Evolutionary conservation across 2,888 invertebrate species (phyloP).

Genomic region (Tortricodes alternella): DNA sequence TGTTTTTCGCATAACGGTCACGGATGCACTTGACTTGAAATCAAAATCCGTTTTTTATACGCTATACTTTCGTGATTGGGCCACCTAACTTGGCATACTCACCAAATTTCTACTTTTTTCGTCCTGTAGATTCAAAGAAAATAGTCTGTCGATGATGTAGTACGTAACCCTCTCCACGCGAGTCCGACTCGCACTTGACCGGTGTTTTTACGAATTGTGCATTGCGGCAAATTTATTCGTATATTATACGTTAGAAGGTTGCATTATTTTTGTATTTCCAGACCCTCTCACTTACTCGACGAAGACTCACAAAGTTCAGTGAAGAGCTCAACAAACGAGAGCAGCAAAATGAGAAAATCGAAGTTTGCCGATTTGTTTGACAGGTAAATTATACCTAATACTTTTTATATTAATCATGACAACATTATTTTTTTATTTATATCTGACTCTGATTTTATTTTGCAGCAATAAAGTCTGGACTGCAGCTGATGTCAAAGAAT

Average conservation of each 20-base stretch:
- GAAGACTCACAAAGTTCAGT: constrained; percentile 94
- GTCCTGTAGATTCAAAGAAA: too few species aligned
- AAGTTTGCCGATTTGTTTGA: constrained; percentile 77
- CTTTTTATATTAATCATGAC: too few species aligned
- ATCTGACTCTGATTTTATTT: constrained; percentile 34
- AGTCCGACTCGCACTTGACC: too few species aligned
- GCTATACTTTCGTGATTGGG: too few species aligned
- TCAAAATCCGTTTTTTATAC: too few species aligned
- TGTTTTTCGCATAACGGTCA: too few species aligned
- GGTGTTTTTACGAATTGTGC: too few species aligned
- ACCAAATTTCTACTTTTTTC: too few species aligned
- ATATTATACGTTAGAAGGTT: neutral
- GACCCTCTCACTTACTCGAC: constrained; percentile 79
- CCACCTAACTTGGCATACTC: too few species aligned
- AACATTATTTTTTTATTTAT: constrained; percentile 30
- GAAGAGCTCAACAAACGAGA: constrained; percentile 88
- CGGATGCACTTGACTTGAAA: too few species aligned
- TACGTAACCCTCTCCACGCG: too few species aligned
- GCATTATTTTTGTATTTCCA: constrained; percentile 42
- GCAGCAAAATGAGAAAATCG: constrained; percentile 76
- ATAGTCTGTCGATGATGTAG: too few species aligned
- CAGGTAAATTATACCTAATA: constrained; percentile 50
- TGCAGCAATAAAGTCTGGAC: constrained; percentile 84
- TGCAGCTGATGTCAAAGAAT: constrained; percentile 95
- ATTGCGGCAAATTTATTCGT: neutral